These are phyloP conservation scores for Clepsis dumicolana DNA, from an alignment of 2,888 invertebrate genomes.

Conservation along the genomic window DNA sequence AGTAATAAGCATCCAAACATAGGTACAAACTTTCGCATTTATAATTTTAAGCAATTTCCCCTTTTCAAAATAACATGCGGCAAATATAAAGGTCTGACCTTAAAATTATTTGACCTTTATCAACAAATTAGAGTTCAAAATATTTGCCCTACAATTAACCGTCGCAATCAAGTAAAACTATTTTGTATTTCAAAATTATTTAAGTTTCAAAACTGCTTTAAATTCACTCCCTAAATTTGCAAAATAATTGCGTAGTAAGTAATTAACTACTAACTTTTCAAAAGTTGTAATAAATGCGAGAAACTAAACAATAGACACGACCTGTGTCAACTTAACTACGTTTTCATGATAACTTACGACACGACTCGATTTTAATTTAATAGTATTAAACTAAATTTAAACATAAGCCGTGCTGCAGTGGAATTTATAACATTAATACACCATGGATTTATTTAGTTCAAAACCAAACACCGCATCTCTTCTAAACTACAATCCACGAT, in stretches of 20 bases:
- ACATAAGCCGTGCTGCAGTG: too few species aligned
- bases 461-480: too few species aligned
- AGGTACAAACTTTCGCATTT: too few species aligned
- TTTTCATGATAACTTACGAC: constrained; percentile 11
- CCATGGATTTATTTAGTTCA: too few species aligned
- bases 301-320: constrained; percentile 57
- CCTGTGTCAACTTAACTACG: constrained; percentile 56
- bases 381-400: not conserved
- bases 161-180: constrained; percentile 20
- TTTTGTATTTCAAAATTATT: constrained; percentile 28
- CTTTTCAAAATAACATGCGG: too few species aligned
- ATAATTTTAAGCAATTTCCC: too few species aligned
- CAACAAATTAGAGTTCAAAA: not conserved
- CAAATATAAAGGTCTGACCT: not conserved
- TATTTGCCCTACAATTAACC: not conserved
- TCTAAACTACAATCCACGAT: too few species aligned
- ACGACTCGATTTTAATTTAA: not conserved
- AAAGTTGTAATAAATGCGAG: constrained; percentile 38
- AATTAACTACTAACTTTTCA: constrained; percentile 39
- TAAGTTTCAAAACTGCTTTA: constrained; percentile 39
- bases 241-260: constrained; percentile 34
- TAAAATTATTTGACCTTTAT: not conserved
- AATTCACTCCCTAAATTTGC: constrained; percentile 32
- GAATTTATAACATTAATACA: too few species aligned
- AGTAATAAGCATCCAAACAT: too few species aligned